Conservation (phyloP, 1,140 invertebrate species). For the Polyergus mexicanus region DNA sequence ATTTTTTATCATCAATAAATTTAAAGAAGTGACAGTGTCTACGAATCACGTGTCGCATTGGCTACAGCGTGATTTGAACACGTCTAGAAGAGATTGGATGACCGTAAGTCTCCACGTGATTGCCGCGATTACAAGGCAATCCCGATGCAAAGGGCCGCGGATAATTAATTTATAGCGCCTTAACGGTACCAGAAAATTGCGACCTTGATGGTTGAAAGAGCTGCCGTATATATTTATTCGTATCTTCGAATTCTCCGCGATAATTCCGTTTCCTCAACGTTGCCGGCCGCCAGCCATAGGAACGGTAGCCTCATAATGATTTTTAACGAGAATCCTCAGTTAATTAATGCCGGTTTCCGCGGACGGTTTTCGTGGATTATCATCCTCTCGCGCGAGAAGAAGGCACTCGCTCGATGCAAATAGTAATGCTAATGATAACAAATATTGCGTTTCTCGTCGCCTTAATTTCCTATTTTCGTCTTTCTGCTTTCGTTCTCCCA, state of each 20-base stretch:
- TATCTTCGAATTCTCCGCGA: constrained; percentile 41
- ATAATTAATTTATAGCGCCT: constrained; percentile 67
- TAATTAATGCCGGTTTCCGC: constrained; percentile 71
- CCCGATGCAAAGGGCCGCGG: not conserved
- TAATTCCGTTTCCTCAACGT: constrained; percentile 64
- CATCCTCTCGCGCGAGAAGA: not conserved
- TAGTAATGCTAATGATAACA: constrained; percentile 78
- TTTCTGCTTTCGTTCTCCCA: constrained; percentile 40
- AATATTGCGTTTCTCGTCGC: constrained; percentile 69
- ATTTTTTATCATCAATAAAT: not conserved
- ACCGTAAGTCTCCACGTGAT: not conserved
- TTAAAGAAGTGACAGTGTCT: not conserved
- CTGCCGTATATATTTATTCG: constrained; percentile 37
- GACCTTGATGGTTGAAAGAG: constrained; percentile 60
- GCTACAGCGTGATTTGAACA: not conserved
- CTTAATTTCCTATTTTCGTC: constrained; percentile 45
- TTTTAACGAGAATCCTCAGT: constrained; percentile 72
- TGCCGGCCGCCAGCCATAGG: not conserved
- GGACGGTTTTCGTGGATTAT: constrained; percentile 60
- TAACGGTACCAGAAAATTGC: constrained; percentile 69
- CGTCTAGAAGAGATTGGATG: not conserved
- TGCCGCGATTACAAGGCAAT: not conserved
- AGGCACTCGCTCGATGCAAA: constrained; percentile 61
- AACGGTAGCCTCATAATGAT: constrained; percentile 63
- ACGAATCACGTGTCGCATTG: constrained; percentile 25